Base-by-base conservation (phyloP, 2,797 vertebrate genomes). In the Diplodus sargus region DNA sequence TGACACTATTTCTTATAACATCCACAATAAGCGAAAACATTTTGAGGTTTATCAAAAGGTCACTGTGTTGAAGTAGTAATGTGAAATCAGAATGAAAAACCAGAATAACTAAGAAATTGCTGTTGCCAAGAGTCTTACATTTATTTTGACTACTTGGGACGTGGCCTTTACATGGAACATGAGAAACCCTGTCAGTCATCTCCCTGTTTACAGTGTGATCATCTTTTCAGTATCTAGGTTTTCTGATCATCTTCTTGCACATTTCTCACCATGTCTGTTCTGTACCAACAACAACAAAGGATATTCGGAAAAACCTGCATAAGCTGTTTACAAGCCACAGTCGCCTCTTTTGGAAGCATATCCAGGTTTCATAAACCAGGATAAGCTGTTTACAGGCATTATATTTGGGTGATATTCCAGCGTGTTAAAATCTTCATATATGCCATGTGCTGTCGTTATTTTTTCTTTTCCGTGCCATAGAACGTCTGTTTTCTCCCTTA, bases 371-470 rank as follows among this genome's bases (percentile, higher is more conserved):
- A 6, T 0, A 53, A 22, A 13, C 51, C 51, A 22, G 51, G 51
- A 22, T 13, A 23, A 53, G 53, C 23, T 54, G 22, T 54, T 54
- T 17, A 9, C 25, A 11, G 17, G 25, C 54, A 2, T 14, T 17
- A 16, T 14, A 57, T 59, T 57, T 71, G 13, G 20, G 11, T 68
- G 47, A 75, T 66, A 39, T 70, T 43, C 43, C 20, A 12, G 17
- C 25, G 15, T 43, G 43, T 73, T 47, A 71, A 42, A 74, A 68
- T 52, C 23, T 13, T n/a, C 13, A 42, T 57, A 61, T 52, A 76
- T 62, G 56, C 65, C 65, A 30, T 62, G 66, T 0, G 9, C 10
- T 39, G 39, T 39, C 0, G 17, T 62, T 43, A 66, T 61, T 59
- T 65, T 20, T 51, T n/a, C n/a, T n/a, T 53, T 72, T 77, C 80